Evolutionary conservation across 2,113 vertebrate genomes (phyloP).

Genomic region (Pontoporia blainvillei): DNA sequence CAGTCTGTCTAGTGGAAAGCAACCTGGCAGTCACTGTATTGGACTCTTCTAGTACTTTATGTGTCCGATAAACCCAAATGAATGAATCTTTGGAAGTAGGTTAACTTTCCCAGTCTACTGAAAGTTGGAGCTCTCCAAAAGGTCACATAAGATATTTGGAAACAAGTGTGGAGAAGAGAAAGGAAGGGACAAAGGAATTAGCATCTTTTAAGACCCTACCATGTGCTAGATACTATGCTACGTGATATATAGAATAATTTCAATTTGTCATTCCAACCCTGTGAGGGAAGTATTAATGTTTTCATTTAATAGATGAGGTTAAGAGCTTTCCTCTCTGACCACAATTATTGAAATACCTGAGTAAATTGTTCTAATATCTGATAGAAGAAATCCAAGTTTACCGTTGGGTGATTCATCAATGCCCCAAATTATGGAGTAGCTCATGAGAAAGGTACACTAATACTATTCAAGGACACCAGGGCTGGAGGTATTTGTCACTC

Average conservation of each 20-base stretch:
- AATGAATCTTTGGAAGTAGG: not conserved
- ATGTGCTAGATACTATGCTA: not conserved
- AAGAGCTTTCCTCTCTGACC: not conserved
- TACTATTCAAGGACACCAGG: not conserved
- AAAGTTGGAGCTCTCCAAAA: not conserved
- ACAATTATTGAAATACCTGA: not conserved
- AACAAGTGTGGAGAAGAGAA: not conserved
- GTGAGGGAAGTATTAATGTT: not conserved
- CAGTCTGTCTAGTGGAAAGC: not conserved
- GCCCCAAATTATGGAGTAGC: not conserved
- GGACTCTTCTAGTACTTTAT: not conserved
- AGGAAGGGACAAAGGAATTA: not conserved
- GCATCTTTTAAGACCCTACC: not conserved
- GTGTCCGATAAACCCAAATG: not conserved
- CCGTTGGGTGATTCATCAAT: not conserved
- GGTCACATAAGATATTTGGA: not conserved
- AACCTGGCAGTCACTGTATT: not conserved
- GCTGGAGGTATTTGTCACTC: not conserved
- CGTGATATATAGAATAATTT: not conserved
- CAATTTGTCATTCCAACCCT: not conserved
- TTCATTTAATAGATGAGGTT: not conserved
- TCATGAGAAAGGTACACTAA: not conserved
- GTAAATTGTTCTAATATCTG: not conserved
- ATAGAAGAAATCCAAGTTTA: not conserved
- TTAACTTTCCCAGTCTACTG: not conserved